Conservation (phyloP, 2,797 vertebrate species). For the Crocodylus rhombifer region DNA sequence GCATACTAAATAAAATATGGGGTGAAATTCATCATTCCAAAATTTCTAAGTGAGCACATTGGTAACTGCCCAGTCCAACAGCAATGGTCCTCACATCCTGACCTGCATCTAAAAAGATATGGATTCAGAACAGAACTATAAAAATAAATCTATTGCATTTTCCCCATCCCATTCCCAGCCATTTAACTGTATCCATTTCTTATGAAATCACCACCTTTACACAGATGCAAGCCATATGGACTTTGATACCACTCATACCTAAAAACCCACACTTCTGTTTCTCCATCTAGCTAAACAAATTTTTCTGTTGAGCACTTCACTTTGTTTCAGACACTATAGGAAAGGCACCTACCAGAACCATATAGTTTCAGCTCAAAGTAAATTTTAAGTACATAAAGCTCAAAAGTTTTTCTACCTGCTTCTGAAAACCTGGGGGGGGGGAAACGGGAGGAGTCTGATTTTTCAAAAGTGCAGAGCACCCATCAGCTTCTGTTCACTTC, state of each 20-base stretch:
- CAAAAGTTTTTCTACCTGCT: not conserved
- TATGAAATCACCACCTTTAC: not conserved
- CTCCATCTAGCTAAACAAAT: not conserved
- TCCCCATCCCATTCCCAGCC: not conserved
- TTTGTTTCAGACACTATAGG: not conserved
- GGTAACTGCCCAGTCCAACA: no score
- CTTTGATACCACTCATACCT: not conserved
- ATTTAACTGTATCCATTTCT: not conserved
- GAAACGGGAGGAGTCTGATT: no score
- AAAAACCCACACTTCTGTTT: fast-evolving
- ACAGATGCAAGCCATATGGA: not conserved
- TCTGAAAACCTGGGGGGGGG: not conserved
- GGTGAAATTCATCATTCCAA: not conserved
- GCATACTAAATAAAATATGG: not conserved
- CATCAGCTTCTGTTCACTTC: not conserved
- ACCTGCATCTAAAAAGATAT: not conserved
- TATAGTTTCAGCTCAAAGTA: not conserved
- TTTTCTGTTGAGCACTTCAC: not conserved
- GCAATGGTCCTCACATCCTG: no score
- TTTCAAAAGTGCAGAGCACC: not conserved
- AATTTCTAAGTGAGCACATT: not conserved
- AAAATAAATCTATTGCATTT: not conserved
- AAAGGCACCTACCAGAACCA: not conserved
- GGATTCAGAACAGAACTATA: not conserved
- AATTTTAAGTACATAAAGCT: not conserved